Conservation (phyloP, 2,888 invertebrate genomes). For the Temnothorax rugatulus region DNA sequence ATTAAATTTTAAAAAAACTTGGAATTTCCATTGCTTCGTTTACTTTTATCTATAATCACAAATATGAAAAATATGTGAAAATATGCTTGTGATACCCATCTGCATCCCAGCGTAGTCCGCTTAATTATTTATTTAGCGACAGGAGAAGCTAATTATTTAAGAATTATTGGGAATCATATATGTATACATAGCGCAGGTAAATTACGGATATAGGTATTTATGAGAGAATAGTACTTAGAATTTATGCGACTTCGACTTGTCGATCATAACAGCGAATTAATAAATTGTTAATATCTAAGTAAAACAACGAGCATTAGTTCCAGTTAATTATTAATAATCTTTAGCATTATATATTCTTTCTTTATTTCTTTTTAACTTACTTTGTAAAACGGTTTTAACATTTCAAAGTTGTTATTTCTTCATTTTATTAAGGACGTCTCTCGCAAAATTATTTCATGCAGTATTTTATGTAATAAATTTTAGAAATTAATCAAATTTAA, state of each 20-base stretch:
- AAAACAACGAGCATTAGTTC: neutral
- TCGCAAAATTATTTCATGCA: neutral
- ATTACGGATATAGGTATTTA: neutral
- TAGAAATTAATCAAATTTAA: neutral
- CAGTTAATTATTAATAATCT: neutral
- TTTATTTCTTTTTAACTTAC: neutral
- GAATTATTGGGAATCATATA: neutral
- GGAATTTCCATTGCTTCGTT: neutral
- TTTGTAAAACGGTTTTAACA: neutral
- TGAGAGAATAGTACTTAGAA: neutral
- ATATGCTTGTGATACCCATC: neutral
- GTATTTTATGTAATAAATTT: neutral
- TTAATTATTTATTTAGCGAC: conserved; percentile 18
- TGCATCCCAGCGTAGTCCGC: neutral
- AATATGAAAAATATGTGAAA: neutral
- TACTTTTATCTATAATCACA: neutral
- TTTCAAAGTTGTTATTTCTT: neutral
- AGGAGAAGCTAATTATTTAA: neutral
- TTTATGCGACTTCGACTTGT: neutral
- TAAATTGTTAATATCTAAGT: neutral
- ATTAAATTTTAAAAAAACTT: neutral
- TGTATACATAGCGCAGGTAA: neutral
- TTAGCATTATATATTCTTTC: neutral
- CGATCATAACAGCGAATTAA: neutral
- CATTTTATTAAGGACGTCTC: neutral